phyloP scores from a whole-genome alignment of 2,888 invertebrate species.

The Diarsia rubi region DNA sequence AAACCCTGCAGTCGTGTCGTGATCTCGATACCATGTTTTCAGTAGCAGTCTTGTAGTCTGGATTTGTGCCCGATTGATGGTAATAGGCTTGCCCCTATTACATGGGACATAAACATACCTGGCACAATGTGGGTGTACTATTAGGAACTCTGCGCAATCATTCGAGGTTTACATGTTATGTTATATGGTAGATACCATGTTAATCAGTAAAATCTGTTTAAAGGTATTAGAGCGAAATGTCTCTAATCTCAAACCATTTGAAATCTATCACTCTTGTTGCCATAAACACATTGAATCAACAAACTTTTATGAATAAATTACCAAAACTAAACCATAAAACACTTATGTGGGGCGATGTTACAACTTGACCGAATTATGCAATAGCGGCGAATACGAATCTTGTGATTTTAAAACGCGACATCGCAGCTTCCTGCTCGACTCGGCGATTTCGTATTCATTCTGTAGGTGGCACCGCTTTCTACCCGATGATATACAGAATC shows the following conservation, averaged over 20 bases:
- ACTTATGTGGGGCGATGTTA: conserved; percentile 52
- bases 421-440: conserved; percentile 73
- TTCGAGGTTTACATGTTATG: no score
- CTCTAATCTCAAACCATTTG: background rate
- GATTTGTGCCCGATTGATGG: no score
- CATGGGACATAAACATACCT: no score
- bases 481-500: conserved; percentile 66
- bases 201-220: background rate
- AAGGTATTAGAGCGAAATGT: background rate
- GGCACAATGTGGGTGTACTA: no score
- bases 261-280: background rate
- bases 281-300: background rate
- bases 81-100: no score
- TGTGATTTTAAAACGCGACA: conserved; percentile 70
- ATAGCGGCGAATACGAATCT: conserved; percentile 70
- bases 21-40: no score
- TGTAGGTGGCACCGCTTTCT: conserved; percentile 74
- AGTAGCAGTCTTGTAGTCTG: no score
- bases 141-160: no score
- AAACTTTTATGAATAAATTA: conserved; percentile 35
- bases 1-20: background rate
- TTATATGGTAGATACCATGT: no score
- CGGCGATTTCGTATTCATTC: conserved; percentile 76
- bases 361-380: conserved; percentile 67
- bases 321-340: conserved; percentile 33